Percentiles rank a stretch among this genome's conserved stretches.
These are phyloP conservation scores for Himantopus leucocephalus DNA, from an alignment of 2,113 vertebrate genomes.

Conservation along the genomic window DNA sequence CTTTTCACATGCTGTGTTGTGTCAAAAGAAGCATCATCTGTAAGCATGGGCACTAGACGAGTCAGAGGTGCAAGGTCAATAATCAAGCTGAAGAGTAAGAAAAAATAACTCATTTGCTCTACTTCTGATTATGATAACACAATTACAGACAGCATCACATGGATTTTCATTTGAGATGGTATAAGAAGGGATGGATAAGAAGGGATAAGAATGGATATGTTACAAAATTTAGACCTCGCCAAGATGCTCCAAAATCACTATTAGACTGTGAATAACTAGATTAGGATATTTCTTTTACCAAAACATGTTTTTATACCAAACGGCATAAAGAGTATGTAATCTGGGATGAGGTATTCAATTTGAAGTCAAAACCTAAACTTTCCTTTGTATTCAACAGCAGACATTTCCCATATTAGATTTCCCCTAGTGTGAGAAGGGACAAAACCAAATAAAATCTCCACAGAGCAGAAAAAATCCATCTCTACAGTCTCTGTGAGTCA, in stretches of 20 bases:
- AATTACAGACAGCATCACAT: background rate
- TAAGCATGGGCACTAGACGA: background rate
- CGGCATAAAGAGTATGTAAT: background rate
- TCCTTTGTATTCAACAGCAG: background rate
- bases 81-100: background rate
- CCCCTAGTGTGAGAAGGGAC: background rate
- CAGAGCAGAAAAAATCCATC: background rate
- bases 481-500: background rate
- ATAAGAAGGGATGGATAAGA: background rate
- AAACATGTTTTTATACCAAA: background rate
- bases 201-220: background rate
- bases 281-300: background rate
- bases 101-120: background rate
- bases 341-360: background rate
- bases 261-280: background rate
- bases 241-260: background rate
- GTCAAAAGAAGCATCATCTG: background rate
- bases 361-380: background rate
- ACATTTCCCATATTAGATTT: background rate
- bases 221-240: background rate
- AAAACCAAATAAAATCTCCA: background rate
- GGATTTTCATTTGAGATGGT: background rate
- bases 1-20: background rate
- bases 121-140: background rate
- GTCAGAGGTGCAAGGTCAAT: background rate